A percentile compares a stretch with the other conserved stretches of the same genome.
Evolutionary conservation across 2,888 invertebrate genomes (phyloP).

Genomic region (Ptychoptera albimana): DNA sequence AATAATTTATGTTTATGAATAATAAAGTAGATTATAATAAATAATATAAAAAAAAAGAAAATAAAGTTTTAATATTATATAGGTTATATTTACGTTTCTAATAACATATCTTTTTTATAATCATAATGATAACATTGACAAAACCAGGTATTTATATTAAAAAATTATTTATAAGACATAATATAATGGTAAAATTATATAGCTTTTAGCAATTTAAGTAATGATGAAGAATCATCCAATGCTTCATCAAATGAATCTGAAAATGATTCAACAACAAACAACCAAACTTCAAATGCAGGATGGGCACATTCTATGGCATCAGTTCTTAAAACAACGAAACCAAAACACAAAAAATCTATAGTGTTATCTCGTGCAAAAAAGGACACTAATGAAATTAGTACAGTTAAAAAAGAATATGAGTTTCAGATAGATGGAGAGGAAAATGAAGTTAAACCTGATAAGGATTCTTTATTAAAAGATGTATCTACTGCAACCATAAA

Average conservation of each 20-base stretch:
- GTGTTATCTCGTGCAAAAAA: slow-evolving; percentile 71
- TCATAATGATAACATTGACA: too few relatives aligned
- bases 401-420: slow-evolving; percentile 31
- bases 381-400: slow-evolving; percentile 36
- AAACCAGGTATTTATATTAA: too few relatives aligned
- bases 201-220: too few relatives aligned
- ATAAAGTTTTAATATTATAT: too few relatives aligned
- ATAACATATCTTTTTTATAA: too few relatives aligned
- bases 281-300: slow-evolving; percentile 38
- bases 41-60: too few relatives aligned
- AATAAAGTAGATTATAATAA: too few relatives aligned
- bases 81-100: too few relatives aligned
- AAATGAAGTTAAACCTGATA: slow-evolving; percentile 29
- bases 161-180: too few relatives aligned
- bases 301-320: slow-evolving; percentile 76
- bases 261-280: background rate
- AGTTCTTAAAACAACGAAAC: slow-evolving; percentile 57
- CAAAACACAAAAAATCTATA: slow-evolving; percentile 55
- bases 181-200: too few relatives aligned
- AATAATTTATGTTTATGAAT: too few relatives aligned
- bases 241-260: slow-evolving; percentile 1
- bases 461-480: slow-evolving; percentile 13
- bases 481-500: slow-evolving; percentile 11
- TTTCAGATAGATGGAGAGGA: slow-evolving; percentile 53
- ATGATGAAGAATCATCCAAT: too few relatives aligned